Base-by-base conservation (phyloP, 2,888 invertebrate genomes). In the Allolobophora icterica region DNA sequence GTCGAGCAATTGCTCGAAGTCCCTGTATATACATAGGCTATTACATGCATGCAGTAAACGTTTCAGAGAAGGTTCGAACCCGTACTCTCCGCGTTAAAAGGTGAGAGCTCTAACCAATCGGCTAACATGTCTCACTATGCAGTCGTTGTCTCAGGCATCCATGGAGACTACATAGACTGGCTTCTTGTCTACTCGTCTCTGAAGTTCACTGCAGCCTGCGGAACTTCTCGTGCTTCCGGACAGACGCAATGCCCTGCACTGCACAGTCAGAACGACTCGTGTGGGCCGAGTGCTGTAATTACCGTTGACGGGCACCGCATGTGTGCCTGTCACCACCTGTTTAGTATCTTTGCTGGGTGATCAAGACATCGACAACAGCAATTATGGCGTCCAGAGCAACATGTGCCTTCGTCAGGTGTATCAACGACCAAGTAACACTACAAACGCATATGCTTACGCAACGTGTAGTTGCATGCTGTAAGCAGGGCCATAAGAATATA, bases 241-340 rank as follows among this genome's bases (percentile, higher is more conserved):
- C 71, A 71, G 71, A 71, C 71, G 71, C 71, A 17, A 71, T n/a
- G 30, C 71, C n/a, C n/a, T 17, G 45, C 30, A 71, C 42, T 52
- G 19, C n/a, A 71, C n/a, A 71, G n/a, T 71, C 17, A n/a, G 38
- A 38, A 38, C n/a, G n/a, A n/a, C 38, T 8, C n/a, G 71, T 71
- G 17, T 71, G n/a, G 71, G 71, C 71, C 71, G n/a, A 30, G 71
- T 71, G 8, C 71, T n/a, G n/a, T 71, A 71, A 71, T 71, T 71
- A 71, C 71, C 71, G 21, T 13, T 71, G 8, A 30, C 8, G 71
- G 71, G 71, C n/a, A 17, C 8, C 71, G 71, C 71, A 71, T 71
- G 71, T n/a, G n/a, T 71, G 71, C 71, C 71, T 71, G 71, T 71
- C 71, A 71, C 71, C 71, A 71, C 71, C 71, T 71, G 71, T n/a